Evolutionary conservation across 2,797 vertebrate species (phyloP).

Genomic region (Characodon lateralis): DNA sequence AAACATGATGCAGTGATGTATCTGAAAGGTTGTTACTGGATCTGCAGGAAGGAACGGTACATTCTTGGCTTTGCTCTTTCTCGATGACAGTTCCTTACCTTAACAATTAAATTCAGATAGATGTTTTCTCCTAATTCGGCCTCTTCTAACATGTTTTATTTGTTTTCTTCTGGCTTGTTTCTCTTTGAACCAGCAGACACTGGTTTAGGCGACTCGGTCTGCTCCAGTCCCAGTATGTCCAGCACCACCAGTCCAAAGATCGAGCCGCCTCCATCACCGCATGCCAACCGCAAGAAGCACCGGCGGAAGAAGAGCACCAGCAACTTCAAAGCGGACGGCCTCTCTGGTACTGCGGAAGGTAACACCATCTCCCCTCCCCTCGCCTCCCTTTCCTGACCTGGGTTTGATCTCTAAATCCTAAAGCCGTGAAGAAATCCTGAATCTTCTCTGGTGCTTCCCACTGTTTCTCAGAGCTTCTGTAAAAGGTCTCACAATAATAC

Average conservation of each 20-base stretch:
- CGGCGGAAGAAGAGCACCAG: constrained; percentile 98
- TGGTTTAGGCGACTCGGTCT: constrained; percentile 91
- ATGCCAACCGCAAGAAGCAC: constrained; percentile 98
- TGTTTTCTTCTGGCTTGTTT: neutral
- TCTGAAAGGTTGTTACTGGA: too few relatives aligned
- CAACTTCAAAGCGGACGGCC: constrained; percentile 94
- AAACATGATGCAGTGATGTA: too few relatives aligned
- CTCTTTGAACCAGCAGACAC: constrained; percentile 79
- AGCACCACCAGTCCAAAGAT: constrained; percentile 95
- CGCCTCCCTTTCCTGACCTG: constrained; percentile 54
- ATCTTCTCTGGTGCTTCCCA: too few relatives aligned
- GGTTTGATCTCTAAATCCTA: constrained; percentile 3
- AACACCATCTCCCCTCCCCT: constrained; percentile 61
- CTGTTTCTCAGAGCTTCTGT: neutral
- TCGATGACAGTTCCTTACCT: too few relatives aligned
- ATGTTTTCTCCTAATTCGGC: too few relatives aligned
- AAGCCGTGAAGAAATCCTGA: neutral
- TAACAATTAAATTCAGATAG: too few relatives aligned
- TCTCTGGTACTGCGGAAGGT: constrained; percentile 95
- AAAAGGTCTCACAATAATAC: neutral
- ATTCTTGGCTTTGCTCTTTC: too few relatives aligned
- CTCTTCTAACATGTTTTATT: too few relatives aligned
- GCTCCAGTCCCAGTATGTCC: constrained; percentile 95
- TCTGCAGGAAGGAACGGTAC: too few relatives aligned
- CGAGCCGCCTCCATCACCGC: constrained; percentile 94